Evolutionary conservation across 2,888 invertebrate species (phyloP), one percentile per base, ranked within the genome.

Genomic region (Furcula furcula): DNA sequence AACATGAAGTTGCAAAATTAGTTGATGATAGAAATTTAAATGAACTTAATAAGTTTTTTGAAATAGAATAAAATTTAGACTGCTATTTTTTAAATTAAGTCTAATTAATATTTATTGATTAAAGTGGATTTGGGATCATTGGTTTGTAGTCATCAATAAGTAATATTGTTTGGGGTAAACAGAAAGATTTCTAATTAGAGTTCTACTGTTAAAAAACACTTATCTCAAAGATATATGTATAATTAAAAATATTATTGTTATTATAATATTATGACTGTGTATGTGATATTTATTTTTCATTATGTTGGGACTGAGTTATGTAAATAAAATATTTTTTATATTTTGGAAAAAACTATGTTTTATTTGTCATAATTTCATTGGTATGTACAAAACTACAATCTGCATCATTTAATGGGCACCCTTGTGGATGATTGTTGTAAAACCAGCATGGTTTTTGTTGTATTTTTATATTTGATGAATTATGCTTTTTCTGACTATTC

Each of bases 371-470:
- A 23, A 33, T 36, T 31, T 44, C 13, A 45, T 48, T 48, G 6
- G 51, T 36, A 87, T 97, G 97, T 65, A 91, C 89, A 80, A 93
- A 97, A 63, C 92, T 92, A 77, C 98, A 98, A 29, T 87, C 77
- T 14, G 78, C 77, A 29, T 90, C 89, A 20, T 68, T 54, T 30
- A 94, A 72, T 0, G 96, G 95, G 76, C 98, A 98, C 0, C 96
- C 95, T 68, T 96, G 91, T 0, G 97, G 97, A 86, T 98, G 98
- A 74, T 97, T 91, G 7, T 70, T 74, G 49, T 91, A 86, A 79
- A 97, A 98, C 94, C 97, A 98, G 75, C 98, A 98, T 1, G 82
- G 77, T 61, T 93, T 94, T 30, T 90, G 83, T 61, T 92, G 92
- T 29, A 83, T 59, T 55, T 77, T 76, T 2, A 77, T 35, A 36